A percentile compares a stretch with the other conserved stretches of the same genome.
phyloP scores from a whole-genome alignment of 2,888 invertebrate genomes.

The Sesia apiformis region DNA sequence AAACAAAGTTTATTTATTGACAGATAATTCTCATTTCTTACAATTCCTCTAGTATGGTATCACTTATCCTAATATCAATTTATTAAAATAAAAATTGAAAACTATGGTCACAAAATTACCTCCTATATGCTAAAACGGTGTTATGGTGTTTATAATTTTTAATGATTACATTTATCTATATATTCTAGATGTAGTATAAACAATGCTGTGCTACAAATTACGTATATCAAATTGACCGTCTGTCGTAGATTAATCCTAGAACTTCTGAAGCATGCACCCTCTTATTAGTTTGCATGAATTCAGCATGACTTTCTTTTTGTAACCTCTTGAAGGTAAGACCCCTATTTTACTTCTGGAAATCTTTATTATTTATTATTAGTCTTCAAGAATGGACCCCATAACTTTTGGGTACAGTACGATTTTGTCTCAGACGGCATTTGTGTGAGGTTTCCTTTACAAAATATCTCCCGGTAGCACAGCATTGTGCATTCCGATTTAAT shows the following conservation, averaged over 20 bases:
- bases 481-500: constrained; percentile 70
- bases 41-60: no score
- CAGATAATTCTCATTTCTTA: no score
- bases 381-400: not conserved
- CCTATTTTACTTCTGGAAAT: no score
- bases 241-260: constrained; percentile 24
- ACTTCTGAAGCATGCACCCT: constrained; percentile 26
- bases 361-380: no score
- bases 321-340: constrained; percentile 13
- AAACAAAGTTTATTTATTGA: no score
- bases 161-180: no score
- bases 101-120: no score
- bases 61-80: no score
- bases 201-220: constrained; percentile 63
- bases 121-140: no score
- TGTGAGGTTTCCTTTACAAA: constrained; percentile 47
- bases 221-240: constrained; percentile 17
- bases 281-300: constrained; percentile 24
- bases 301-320: constrained; percentile 17
- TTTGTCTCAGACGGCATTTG: constrained; percentile 40
- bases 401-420: not conserved
- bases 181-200: constrained; percentile 6
- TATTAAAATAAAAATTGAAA: no score
- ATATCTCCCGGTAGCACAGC: constrained; percentile 47
- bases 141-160: no score